Evolutionary conservation across 1,140 invertebrate species (phyloP), one percentile per base, ranked within the genome.

Genomic region (Ceratina calcarata): DNA sequence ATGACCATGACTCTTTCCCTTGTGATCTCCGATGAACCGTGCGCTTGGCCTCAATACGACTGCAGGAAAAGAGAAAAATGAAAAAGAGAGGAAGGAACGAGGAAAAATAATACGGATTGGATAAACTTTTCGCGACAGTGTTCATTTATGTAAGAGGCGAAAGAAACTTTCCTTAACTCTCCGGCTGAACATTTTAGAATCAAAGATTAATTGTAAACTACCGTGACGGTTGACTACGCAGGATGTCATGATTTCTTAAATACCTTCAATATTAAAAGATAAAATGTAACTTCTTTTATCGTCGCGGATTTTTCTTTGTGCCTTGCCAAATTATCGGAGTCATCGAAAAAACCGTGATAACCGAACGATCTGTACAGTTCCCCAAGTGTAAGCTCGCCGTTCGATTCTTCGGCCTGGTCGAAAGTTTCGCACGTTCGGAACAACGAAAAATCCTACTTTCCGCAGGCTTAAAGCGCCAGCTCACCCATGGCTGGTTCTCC

Each of bases 101-200:
- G 13, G 32, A 78, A 60, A 60, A 70, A 58, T n/a, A n/a, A 45
- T 45, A 45, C 24, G 67, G 45, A 66, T 72, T 24, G 60, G 60
- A 72, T 24, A 45, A 78, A 64, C 24, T 78, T 78, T 64, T 22
- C 49, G 10, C 12, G 27, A 16, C 53, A 24, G 58, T 53, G 57
- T 62, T 77, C 66, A 70, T 77, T 77, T 70, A 70, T 45, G 75
- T 62, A 78, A 71, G 67, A 70, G 37, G 15, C 37, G 16, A 32
- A 13, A 61, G 18, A 3, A 61, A 70, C 27, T 71, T 37, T 37
- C 37, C 37, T 45, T 10, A 45, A 45, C 37, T 45, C 10, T 0
- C 6, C 10, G 37, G 37, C 37, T 45, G 37, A 45, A 45, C 37
- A 45, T 0, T 45, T 45, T 45, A 45, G 37, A 8, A 45, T 45